Evolutionary conservation across 1,140 invertebrate genomes (phyloP), one percentile per base, ranked within the genome.

Genomic region (Pseudomyrmex dendroicus): DNA sequence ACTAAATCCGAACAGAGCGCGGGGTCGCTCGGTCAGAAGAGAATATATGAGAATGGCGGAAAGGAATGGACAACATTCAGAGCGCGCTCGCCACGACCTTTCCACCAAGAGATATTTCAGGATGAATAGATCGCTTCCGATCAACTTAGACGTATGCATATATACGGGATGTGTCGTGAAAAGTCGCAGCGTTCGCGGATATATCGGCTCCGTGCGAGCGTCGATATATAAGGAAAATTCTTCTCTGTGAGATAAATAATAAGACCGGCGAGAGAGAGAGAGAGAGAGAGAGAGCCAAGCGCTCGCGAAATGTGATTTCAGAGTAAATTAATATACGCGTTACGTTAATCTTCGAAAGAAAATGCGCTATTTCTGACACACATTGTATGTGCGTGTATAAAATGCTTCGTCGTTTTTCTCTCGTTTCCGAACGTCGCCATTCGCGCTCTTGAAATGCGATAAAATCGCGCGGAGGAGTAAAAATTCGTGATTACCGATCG

Each of bases 81-180:
- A 64, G 57, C 48, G 66, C 52, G 63, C 44, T 86, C 57, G 54
- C 68, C 63, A 70, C 73, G 68, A 48, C 64, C 76, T 76, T 89
- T 87, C 77, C 83, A 56, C 82, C 59, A 82, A 85, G 56, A 82
- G 84, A 85, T 77, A 82, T 88, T 83, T 83, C 84, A 59, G 20
- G 56, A 84, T 66, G 82, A 82, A 74, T 83, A 73, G 78, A 85
- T 82, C 66, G 57, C 48, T 74, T 66, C 78, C 52, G 56, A 84
- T 84, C 61, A 80, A 72, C 66, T 70, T 22, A 68, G 15, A 80
- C 72, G 46, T 50, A 78, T 78, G 76, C 64, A 59, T 68, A 35
- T 35, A 48, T 78, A 80, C 54, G 59, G 66, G 56, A 15, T 50
- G 66, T 70, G 72, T 72, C 66, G 50, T 25, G 48, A 80, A 35